Percentiles rank a stretch among this genome's conserved stretches.
Evolutionary conservation across 2,888 invertebrate species (phyloP).

Genomic region (Ectropis crepuscularia): DNA sequence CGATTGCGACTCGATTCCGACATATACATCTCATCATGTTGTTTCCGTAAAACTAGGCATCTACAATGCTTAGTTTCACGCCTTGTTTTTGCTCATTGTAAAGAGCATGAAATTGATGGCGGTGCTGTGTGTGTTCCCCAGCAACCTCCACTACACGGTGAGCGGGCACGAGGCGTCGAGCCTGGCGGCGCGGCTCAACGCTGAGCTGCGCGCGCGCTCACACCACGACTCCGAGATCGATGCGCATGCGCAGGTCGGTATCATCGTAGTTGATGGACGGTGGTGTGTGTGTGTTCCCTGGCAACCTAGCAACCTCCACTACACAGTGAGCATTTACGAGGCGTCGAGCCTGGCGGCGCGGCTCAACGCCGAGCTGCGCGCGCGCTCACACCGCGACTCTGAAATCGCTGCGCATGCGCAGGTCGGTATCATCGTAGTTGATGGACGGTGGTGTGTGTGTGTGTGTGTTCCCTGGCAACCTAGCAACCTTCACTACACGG

Average conservation of each 20-base stretch:
- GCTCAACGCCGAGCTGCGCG: conserved; percentile 86
- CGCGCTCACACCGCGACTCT: conserved; percentile 51
- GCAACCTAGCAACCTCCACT: conserved; percentile 84
- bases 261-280: background rate
- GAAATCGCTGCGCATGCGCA: background rate
- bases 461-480: too few relatives aligned
- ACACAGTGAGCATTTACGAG: conserved; percentile 92
- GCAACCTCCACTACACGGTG: conserved; percentile 88
- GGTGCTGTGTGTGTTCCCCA: conserved; percentile 39
- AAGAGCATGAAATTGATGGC: background rate
- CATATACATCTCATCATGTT: too few relatives aligned
- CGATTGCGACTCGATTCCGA: too few relatives aligned
- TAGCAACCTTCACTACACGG: conserved; percentile 88
- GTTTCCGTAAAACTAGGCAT: too few relatives aligned
- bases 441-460: background rate
- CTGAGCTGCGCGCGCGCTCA: conserved; percentile 82
- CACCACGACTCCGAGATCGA: conserved; percentile 33
- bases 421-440: conserved; percentile 2
- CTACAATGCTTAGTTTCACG: too few relatives aligned
- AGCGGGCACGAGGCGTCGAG: conserved; percentile 92
- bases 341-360: conserved; percentile 90
- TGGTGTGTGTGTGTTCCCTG: conserved; percentile 1
- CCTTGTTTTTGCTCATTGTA: background rate
- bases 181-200: conserved; percentile 88
- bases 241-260: conserved; percentile 4